phyloP scores from a whole-genome alignment of 2,113 vertebrate genomes.

The Rhombomys opimus region DNA sequence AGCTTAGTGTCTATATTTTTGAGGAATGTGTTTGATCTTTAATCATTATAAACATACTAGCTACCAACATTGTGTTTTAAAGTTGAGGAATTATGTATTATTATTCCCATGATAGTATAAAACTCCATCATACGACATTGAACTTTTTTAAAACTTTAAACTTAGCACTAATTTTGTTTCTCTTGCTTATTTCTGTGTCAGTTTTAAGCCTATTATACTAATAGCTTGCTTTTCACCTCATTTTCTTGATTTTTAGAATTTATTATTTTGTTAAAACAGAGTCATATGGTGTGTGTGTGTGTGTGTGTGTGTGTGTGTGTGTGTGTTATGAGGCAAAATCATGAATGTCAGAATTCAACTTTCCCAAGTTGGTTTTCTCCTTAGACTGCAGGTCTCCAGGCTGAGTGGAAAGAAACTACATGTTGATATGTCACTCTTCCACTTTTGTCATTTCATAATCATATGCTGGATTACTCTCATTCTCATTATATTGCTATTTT shows the following conservation, averaged over 20 bases:
- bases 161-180: neutral
- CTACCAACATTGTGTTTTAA: neutral
- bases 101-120: neutral
- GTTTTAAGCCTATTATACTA: neutral
- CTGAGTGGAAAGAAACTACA: neutral
- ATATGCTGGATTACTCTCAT: neutral
- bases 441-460: neutral
- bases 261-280: neutral
- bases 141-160: neutral
- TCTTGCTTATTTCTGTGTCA: too few species aligned
- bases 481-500: neutral
- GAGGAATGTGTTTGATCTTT: neutral
- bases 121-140: neutral
- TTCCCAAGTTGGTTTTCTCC: neutral
- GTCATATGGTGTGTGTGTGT: neutral
- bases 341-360: neutral
- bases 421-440: neutral
- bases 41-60: neutral
- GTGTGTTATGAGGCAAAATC: neutral
- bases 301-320: neutral
- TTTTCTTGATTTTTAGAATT: neutral
- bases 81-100: neutral
- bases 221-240: neutral
- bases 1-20: neutral
- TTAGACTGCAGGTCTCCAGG: neutral